phyloP scores from a whole-genome alignment of 2,888 invertebrate genomes.

The Alviniconcha strummeri region DNA sequence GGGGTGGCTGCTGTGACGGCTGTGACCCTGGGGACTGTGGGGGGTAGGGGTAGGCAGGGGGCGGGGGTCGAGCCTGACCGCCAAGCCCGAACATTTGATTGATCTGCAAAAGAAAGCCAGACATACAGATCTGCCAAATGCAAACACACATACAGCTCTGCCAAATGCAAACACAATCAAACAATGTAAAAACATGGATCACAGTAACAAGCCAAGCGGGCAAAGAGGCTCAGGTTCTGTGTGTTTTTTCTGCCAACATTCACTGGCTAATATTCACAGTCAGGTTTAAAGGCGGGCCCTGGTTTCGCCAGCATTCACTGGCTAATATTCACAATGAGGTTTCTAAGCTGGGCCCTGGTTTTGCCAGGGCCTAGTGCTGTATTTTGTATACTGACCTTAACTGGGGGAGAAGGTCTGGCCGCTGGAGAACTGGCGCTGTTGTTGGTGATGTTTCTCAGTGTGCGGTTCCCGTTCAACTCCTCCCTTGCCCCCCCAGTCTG shows the following conservation, averaged over 20 bases:
- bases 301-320: too few relatives aligned
- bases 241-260: too few relatives aligned
- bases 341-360: too few relatives aligned
- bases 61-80: constrained; percentile 51
- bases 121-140: not conserved
- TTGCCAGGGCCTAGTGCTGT: too few relatives aligned
- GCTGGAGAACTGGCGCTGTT: constrained; percentile 45
- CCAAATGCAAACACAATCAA: not conserved
- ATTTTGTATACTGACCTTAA: constrained; percentile 6
- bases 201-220: too few relatives aligned
- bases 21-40: constrained; percentile 33
- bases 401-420: constrained; percentile 10
- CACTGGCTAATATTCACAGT: too few relatives aligned
- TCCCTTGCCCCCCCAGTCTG: constrained; percentile 2
- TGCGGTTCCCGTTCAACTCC: constrained; percentile 58
- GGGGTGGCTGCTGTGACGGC: constrained; percentile 28
- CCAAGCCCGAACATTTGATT: constrained; percentile 48
- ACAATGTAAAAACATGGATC: too few relatives aligned
- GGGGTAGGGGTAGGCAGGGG: constrained; percentile 50
- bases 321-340: too few relatives aligned
- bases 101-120: constrained; percentile 38
- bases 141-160: not conserved
- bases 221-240: too few relatives aligned
- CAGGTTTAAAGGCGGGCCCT: too few relatives aligned
- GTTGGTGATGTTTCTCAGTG: constrained; percentile 78